A percentile compares a stretch with the other conserved stretches of the same genome.
Conservation (phyloP, 2,888 invertebrate species). For the Prenolepis imparis region DNA sequence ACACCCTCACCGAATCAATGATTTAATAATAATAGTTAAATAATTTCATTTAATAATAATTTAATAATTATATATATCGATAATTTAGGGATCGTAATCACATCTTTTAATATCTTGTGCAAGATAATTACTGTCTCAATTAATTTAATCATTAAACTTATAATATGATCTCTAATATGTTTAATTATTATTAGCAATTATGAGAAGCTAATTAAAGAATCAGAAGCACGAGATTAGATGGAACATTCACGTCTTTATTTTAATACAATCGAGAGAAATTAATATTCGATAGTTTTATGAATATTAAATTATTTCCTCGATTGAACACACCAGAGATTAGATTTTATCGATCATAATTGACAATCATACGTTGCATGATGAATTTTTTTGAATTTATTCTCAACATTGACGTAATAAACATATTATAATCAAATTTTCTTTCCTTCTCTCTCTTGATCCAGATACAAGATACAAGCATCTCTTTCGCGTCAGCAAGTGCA, state of each 20-base stretch:
- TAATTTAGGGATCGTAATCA: slow-evolving; percentile 7
- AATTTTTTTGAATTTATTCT: slow-evolving; percentile 32
- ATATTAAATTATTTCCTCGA: neutral
- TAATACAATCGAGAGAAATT: no score
- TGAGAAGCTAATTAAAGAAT: no score
- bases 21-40: no score
- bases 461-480: slow-evolving; percentile 44
- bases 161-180: neutral
- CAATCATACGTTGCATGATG: neutral
- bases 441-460: neutral
- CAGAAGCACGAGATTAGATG: no score
- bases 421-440: slow-evolving; percentile 28
- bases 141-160: neutral
- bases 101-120: slow-evolving; percentile 3
- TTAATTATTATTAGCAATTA: neutral
- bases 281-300: no score
- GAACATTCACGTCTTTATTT: neutral
- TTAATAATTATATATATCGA: slow-evolving; percentile 3
- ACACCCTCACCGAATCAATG: neutral
- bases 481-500: slow-evolving; percentile 34
- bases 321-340: neutral
- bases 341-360: slow-evolving; percentile 29
- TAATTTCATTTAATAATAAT: no score
- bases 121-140: neutral
- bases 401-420: slow-evolving; percentile 4